These are phyloP conservation scores for Pseudois nayaur DNA, from an alignment of 2,113 vertebrate species.

Conservation along the genomic window DNA sequence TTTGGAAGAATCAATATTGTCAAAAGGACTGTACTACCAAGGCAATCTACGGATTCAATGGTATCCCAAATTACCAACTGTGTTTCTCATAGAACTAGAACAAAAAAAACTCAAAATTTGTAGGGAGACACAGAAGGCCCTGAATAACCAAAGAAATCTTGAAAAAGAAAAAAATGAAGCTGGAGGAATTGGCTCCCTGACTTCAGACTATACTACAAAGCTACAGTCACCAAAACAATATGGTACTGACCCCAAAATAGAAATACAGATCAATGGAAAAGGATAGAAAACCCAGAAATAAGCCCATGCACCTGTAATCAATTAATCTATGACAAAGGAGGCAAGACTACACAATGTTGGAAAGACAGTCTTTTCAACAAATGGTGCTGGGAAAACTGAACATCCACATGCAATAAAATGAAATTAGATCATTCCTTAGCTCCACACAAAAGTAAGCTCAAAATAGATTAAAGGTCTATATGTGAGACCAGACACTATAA, in stretches of 20 bases:
- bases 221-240: neutral
- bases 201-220: neutral
- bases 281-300: neutral
- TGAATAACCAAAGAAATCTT: neutral
- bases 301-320: neutral
- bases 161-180: neutral
- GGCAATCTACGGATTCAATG: neutral
- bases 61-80: neutral
- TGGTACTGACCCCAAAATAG: neutral
- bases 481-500: neutral
- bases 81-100: neutral
- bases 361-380: neutral
- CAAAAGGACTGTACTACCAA: neutral
- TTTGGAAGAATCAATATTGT: neutral
- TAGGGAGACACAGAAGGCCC: neutral
- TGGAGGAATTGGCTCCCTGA: neutral
- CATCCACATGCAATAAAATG: neutral
- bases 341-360: neutral
- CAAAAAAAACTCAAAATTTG: neutral
- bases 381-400: neutral
- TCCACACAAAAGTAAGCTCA: neutral
- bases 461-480: neutral
- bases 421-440: neutral
- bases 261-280: neutral
- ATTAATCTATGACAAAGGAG: neutral